Evolutionary conservation across 2,888 invertebrate genomes (phyloP), one percentile per base, ranked within the genome.

Genomic region (Habrosyne pyritoides): DNA sequence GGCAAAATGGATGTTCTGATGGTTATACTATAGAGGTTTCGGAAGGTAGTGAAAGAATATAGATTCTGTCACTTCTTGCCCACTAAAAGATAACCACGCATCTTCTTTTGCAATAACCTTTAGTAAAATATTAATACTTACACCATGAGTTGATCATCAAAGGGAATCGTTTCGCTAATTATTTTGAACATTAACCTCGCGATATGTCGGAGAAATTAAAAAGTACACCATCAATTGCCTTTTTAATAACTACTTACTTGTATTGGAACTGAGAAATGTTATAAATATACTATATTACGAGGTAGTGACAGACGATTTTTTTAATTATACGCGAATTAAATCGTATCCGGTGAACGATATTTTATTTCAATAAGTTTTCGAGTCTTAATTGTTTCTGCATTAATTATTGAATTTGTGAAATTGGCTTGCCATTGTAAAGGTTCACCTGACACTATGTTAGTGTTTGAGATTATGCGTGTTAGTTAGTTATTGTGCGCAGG

Each of bases 191-290:
- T 73, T 65, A 71, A 71, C 54, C 61, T 59, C 21, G 66, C 49
- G 66, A 74, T 74, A 71, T 59, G 63, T 59, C 48, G 59, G 57
- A 55, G 65, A 72, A 69, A 73, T 75, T 68, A 71, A 73, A 72
- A 64, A 55, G 65, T 67, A 61, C 60, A 53, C 52, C 64, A 71
- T 73, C 65, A 64, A 69, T 71, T 64, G 58, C 33, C 52, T 55
- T 63, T 59, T 69, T 70, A 65, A 75, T 69, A 61, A 46, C 56
- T 66, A 50, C 26, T 30, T 30, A 50, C 12, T 50, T 50, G 28
- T 28, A 47, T 26, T 18, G 30, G 30, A 28, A 30, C 47, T 47
- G 47, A 47, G 22, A 47, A 53, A 28, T 18, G 46, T 14, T 47
- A 28, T 53, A 47, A 46, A 47, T 47, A 26, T 10, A n/a, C 28